Evolutionary conservation across 2,888 invertebrate species (phyloP), one percentile per base, ranked within the genome.

Genomic region (Smittia sp.): DNA sequence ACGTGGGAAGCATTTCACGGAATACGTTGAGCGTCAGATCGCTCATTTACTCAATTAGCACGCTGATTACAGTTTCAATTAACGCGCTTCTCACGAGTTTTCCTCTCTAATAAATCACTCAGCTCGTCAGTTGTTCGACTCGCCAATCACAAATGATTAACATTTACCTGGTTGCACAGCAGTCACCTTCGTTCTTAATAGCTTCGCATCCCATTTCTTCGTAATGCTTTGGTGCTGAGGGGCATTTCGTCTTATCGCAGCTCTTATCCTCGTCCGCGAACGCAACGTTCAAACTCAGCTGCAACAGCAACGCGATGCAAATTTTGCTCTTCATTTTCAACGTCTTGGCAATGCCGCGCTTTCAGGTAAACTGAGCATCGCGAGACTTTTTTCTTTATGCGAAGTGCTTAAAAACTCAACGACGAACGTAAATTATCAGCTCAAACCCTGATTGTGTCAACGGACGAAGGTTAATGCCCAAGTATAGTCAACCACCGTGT

Each of bases 181-280:
- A 75, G 1, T 65, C 69, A 18, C 22, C 15, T 24, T 41, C 32
- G 32, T 18, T 22, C 22, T 15, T 69, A n/a, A 75, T 15, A 13
- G 73, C 58, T 52, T 73, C 68, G 52, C 74, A 75, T 22, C 73
- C 74, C 46, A 75, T 18, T 52, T 75, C 74, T n/a, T 69, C 62
- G 32, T 75, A 75, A 27, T 75, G 74, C 39, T 75, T 73, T 11
- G 73, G 73, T 11, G n/a, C 1, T 6, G 11, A 3, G 0, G 63
- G 74, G 22, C 74, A 75, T 52, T 25, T 25, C 1, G 38, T 24
- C 2, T 24, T 22, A 46, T 74, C 73, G 68, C 74, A 74, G 20
- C 13, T 27, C 58, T 13, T 13, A 4, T 18, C 58, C 6, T n/a
- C 11, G 46, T n/a, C 15, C 2, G 58, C 58, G 58, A 58, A 58